Evolutionary conservation across 2,797 vertebrate genomes (phyloP), one percentile per base, ranked within the genome.

Genomic region (Myotis planiceps): DNA sequence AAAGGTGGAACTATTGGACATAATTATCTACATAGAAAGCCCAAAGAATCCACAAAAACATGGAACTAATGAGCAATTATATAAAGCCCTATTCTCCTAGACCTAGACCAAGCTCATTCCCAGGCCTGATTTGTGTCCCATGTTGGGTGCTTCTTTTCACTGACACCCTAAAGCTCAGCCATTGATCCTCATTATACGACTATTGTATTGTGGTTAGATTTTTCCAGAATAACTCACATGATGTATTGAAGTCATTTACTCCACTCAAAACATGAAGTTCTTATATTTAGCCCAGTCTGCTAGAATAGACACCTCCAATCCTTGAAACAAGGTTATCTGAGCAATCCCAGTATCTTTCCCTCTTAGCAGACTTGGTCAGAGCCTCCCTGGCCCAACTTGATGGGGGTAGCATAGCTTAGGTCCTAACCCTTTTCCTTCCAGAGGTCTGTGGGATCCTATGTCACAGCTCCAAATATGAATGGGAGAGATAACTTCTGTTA

Each of bases 391-490:
- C 53, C 42, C 45, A 15, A 16, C 14, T 8, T 32, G 19, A n/a
- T 0, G 2, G 1, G 18, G 13, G 6, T 4, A 15, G 8, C 8
- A 12, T 23, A 32, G 25, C 14, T 60, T 63, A 39, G 9, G 15
- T 47, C 9, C 51, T 18, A 88, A 75, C 39, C 21, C 9, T 21
- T 79, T 74, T 49, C 45, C 34, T 75, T 66, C 74, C 23, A 25
- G 21, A 53, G 23, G 14, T 90, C 21, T 93, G 4, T 49, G 49
- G 80, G 55, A 80, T 49, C 12, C 16, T 72, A 45, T 15, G 14
- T 74, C 65, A 27, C 15, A 49, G 19, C 15, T 82, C 10, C n/a
- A 37, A 39, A 76, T 21, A 82, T 16, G 47, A 72, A 53, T 1
- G 27, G 4, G n/a, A 79, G n/a, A 47, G 15, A 32, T 12, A 65